phyloP scores from a whole-genome alignment of 1,140 invertebrate genomes.

The Goniozus legneri region DNA sequence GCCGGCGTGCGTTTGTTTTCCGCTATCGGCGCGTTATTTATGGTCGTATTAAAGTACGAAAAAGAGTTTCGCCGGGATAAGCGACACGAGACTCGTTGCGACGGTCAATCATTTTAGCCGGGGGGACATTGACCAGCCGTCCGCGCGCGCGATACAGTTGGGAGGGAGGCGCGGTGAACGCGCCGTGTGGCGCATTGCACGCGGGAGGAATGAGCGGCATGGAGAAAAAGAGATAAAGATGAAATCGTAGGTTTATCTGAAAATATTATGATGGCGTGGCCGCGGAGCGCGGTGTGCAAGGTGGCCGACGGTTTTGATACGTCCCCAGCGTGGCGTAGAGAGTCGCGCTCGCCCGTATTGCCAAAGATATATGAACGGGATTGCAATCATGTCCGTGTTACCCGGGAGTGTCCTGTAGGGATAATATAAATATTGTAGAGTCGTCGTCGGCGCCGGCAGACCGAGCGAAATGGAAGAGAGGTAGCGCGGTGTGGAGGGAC shows the following conservation, averaged over 20 bases:
- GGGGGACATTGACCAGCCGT: no score
- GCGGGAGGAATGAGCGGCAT: slow-evolving; percentile 2
- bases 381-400: slow-evolving; percentile 52
- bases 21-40: no score
- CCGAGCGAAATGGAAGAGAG: slow-evolving; percentile 6
- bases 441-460: slow-evolving; percentile 9
- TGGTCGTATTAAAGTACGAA: no score
- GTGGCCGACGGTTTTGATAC: slow-evolving; percentile 43
- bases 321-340: slow-evolving; percentile 47
- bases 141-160: no score
- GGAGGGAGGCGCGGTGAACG: neutral
- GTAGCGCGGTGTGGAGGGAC: no score
- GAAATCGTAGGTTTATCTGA: slow-evolving; percentile 42
- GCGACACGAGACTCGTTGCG: no score
- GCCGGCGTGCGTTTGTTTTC: no score
- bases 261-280: slow-evolving; percentile 45
- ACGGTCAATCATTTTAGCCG: no score
- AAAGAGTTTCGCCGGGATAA: no score
- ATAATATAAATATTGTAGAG: slow-evolving; percentile 53
- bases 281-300: slow-evolving; percentile 28
- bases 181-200: neutral
- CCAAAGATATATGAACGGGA: slow-evolving; percentile 48
- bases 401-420: slow-evolving; percentile 47
- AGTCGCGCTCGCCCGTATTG: slow-evolving; percentile 36
- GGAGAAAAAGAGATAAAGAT: slow-evolving; percentile 8